Percentiles rank a stretch among this genome's conserved stretches.
Conservation (phyloP, 1,140 invertebrate species). For the Trichonephila inaurata region DNA sequence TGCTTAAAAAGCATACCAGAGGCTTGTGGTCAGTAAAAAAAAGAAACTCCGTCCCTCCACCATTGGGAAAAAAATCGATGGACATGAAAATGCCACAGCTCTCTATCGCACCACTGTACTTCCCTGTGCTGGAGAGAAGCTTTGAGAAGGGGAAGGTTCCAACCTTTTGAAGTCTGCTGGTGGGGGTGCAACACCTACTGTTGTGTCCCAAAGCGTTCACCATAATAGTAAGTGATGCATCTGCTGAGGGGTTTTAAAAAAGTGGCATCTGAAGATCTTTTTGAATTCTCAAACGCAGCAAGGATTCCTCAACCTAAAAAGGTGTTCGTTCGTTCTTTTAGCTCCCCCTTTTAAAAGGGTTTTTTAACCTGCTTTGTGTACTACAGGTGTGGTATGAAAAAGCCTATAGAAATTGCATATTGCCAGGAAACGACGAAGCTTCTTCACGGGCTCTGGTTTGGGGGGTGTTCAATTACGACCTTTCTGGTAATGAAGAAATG, state of each 20-base stretch:
- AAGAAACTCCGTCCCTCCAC: constrained; percentile 79
- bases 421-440: no score
- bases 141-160: constrained; percentile 74
- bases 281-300: constrained; percentile 80
- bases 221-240: constrained; percentile 64
- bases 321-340: constrained; percentile 80
- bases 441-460: no score
- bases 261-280: not conserved
- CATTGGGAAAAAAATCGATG: constrained; percentile 78
- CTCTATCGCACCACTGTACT: constrained; percentile 59
- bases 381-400: constrained; percentile 42
- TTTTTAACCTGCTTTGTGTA: constrained; percentile 78
- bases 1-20: constrained; percentile 78
- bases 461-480: constrained; percentile 78
- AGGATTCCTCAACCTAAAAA: constrained; percentile 79
- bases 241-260: constrained; percentile 55
- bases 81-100: constrained; percentile 8
- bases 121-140: not conserved
- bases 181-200: constrained; percentile 68
- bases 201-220: constrained; percentile 70
- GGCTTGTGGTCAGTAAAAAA: constrained; percentile 79
- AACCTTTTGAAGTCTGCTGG: constrained; percentile 29
- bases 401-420: no score
- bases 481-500: constrained; percentile 17
- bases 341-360: constrained; percentile 80